Evolutionary conservation across 1,140 invertebrate genomes (phyloP), one percentile per base, ranked within the genome.

Genomic region (Propsilocerus akamusi): DNA sequence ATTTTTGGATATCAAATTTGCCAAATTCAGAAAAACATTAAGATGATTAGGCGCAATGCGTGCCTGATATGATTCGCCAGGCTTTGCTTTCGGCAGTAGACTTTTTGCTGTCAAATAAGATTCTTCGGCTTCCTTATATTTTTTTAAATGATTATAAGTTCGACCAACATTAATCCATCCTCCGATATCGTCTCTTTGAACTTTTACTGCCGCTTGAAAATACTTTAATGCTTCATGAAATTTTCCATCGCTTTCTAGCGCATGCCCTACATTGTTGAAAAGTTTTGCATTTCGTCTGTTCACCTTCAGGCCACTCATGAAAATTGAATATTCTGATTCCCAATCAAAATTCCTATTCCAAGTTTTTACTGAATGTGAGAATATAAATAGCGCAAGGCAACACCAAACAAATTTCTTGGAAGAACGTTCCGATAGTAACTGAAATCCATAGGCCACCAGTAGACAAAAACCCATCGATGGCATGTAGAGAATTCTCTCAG

Each of bases 401-500:
- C 73, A 63, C 59, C 77, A 78, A 23, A 76, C 71, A 10, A 80
- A 57, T 55, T 72, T 78, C 52, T 77, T 79, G 50, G 57, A 17
- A 59, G 49, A 52, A 32, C 55, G 52, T 49, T 52, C 46, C 12
- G 30, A 22, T 14, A 78, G 52, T 17, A 73, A 57, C 46, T 63
- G 58, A 67, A 70, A 77, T 4, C 89, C 88, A 55, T 89, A 86
- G 4, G 87, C 89, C 2, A 96, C 74, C 3, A 97, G 70, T 63
- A 97, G 78, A 61, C 91, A 97, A 70, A 92, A 97, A 8, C 93
- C 94, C 87, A 97, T 95, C 2, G 92, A 97, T 4, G 95, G 93
- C 68, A 94, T 88, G 66, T 98, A 97, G 0, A 97, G 73, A 26
- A 97, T 84, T 57, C 94, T 71, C 69, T 98, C 94, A 5, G 95